phyloP scores from a whole-genome alignment of 2,113 vertebrate genomes.

The Salvelinus fontinalis region DNA sequence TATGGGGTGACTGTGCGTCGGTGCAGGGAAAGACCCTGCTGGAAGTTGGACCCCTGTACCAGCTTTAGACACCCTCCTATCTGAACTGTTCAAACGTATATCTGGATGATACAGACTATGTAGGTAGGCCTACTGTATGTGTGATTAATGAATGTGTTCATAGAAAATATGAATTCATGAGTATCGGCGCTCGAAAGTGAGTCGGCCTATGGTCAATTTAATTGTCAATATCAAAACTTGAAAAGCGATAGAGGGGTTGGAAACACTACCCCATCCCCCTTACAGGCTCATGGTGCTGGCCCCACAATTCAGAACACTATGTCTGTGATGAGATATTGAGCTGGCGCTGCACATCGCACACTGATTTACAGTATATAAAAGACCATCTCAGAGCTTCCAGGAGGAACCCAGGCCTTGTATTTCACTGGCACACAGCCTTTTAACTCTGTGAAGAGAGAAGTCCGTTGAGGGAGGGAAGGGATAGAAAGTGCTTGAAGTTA shows the following conservation, averaged over 20 bases:
- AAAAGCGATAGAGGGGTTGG: not conserved
- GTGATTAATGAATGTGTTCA: not conserved
- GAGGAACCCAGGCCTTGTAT: constrained; percentile 44
- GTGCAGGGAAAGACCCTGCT: constrained; percentile 47
- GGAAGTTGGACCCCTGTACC: constrained; percentile 24
- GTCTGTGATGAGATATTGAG: constrained; percentile 71
- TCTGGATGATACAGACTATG: not conserved
- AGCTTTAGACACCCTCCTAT: constrained; percentile 28
- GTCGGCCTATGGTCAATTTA: not conserved
- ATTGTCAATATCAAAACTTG: too few relatives aligned
- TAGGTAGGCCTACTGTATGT: not conserved
- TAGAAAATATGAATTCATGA: not conserved
- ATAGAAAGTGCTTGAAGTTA: constrained; percentile 39
- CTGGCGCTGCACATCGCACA: constrained; percentile 51
- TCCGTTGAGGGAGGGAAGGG: constrained; percentile 19
- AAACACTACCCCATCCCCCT: not conserved
- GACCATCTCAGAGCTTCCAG: constrained; percentile 39
- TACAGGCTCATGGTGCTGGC: constrained; percentile 53
- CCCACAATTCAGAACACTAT: constrained; percentile 53
- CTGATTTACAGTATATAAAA: constrained; percentile 63
- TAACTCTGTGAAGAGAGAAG: constrained; percentile 46
- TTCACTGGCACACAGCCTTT: constrained; percentile 52
- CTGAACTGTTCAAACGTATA: not conserved
- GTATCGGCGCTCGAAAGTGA: not conserved
- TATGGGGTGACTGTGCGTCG: constrained; percentile 37